A percentile compares a stretch with the other conserved stretches of the same genome.
Conservation (phyloP, 2,797 vertebrate genomes). For the Vireo griseus region DNA sequence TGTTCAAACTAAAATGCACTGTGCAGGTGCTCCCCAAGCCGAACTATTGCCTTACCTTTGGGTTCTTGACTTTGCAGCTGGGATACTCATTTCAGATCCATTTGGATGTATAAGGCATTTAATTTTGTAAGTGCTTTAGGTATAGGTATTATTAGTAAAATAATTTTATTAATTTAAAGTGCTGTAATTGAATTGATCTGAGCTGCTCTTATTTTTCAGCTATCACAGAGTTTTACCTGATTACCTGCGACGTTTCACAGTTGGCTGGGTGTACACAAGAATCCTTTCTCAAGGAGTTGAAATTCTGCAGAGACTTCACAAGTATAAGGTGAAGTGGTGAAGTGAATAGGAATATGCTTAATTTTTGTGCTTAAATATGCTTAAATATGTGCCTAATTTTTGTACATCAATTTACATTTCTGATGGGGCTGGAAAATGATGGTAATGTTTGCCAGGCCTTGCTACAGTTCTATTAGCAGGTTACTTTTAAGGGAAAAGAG, state of each 20-base stretch:
- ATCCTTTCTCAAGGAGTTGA: constrained; percentile 89
- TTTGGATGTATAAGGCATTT: neutral
- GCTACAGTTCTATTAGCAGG: neutral
- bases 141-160: neutral
- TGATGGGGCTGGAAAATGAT: neutral
- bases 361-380: too few relatives aligned
- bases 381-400: neutral
- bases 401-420: neutral
- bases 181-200: neutral
- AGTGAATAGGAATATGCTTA: neutral
- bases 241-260: constrained; percentile 88
- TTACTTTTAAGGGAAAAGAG: neutral
- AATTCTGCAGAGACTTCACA: constrained; percentile 87
- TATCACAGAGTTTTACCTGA: constrained; percentile 81
- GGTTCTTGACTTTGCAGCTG: neutral
- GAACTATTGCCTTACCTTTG: neutral
- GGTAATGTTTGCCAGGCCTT: neutral
- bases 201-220: constrained; percentile 64
- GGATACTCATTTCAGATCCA: neutral
- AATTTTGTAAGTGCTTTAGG: neutral
- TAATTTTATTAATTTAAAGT: neutral
- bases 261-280: constrained; percentile 90
- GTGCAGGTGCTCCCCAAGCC: neutral
- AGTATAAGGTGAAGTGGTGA: constrained; percentile 81
- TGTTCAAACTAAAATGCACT: neutral